A percentile compares a stretch with the other conserved stretches of the same genome.
These are phyloP conservation scores for Pemphigus obesinymphae DNA, from an alignment of 1,140 invertebrate genomes.

Conservation along the genomic window DNA sequence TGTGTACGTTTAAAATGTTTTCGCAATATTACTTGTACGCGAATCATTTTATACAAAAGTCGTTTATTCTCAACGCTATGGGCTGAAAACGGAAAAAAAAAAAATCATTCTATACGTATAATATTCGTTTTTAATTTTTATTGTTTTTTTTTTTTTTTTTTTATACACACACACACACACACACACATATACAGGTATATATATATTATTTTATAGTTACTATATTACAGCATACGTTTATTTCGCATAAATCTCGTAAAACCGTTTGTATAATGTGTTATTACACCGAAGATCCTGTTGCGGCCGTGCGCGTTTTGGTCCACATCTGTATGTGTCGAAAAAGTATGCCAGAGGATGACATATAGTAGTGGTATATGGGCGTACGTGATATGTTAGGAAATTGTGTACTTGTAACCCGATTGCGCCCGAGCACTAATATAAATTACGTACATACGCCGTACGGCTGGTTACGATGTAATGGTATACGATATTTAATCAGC, in stretches of 20 bases:
- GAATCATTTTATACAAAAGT: too few relatives aligned
- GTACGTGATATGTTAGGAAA: conserved; percentile 31
- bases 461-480: background rate
- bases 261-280: background rate
- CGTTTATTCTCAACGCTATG: too few relatives aligned
- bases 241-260: background rate
- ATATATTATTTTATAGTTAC: too few relatives aligned
- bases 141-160: too few relatives aligned
- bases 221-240: background rate
- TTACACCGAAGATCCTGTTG: background rate
- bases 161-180: too few relatives aligned
- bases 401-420: conserved; percentile 35
- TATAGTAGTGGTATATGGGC: conserved; percentile 9
- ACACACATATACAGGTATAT: too few relatives aligned
- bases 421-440: conserved; percentile 17
- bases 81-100: background rate
- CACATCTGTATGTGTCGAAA: conserved; percentile 20
- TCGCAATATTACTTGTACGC: too few relatives aligned
- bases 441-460: background rate
- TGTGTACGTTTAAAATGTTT: too few relatives aligned
- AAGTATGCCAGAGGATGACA: conserved; percentile 30
- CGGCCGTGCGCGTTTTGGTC: background rate
- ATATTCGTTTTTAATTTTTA: background rate
- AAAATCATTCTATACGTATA: background rate
- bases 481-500: conserved; percentile 25